Evolutionary conservation across 2,888 invertebrate species (phyloP).

Genomic region (Drosophila kanekoi): DNA sequence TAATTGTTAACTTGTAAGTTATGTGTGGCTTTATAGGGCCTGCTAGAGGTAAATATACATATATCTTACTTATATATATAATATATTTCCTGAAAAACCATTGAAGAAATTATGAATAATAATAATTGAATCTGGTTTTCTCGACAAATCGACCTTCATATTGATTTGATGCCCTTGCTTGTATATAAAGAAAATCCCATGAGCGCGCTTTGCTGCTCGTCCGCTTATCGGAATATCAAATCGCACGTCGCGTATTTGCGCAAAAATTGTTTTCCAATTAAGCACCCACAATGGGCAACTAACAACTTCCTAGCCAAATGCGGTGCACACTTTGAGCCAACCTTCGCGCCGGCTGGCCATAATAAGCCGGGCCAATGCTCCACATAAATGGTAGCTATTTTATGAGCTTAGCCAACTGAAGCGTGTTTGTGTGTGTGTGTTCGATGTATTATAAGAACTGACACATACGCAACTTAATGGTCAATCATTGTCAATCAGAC

Average conservation of each 20-base stretch:
- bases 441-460: conserved; percentile 21
- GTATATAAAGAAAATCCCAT: conserved; percentile 18
- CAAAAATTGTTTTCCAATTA: conserved; percentile 46
- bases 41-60: too few species aligned
- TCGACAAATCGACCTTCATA: conserved; percentile 14
- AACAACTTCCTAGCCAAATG: conserved; percentile 54
- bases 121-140: background rate
- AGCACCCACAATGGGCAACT: conserved; percentile 50
- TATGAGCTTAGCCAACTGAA: conserved; percentile 14
- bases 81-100: background rate
- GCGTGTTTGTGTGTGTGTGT: conserved; percentile 10
- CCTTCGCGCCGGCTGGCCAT: conserved; percentile 58
- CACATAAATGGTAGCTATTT: conserved; percentile 61
- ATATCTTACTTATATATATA: too few species aligned
- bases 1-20: background rate
- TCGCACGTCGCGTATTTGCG: conserved; percentile 25
- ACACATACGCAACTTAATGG: conserved; percentile 66
- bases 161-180: conserved; percentile 20
- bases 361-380: conserved; percentile 71
- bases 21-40: background rate
- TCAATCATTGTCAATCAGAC: conserved; percentile 73
- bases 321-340: conserved; percentile 32
- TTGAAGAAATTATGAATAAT: background rate
- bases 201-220: conserved; percentile 9
- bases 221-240: conserved; percentile 19